Evolutionary conservation across 2,113 vertebrate species (phyloP), one percentile per base, ranked within the genome.

Genomic region (Carollia perspicillata): DNA sequence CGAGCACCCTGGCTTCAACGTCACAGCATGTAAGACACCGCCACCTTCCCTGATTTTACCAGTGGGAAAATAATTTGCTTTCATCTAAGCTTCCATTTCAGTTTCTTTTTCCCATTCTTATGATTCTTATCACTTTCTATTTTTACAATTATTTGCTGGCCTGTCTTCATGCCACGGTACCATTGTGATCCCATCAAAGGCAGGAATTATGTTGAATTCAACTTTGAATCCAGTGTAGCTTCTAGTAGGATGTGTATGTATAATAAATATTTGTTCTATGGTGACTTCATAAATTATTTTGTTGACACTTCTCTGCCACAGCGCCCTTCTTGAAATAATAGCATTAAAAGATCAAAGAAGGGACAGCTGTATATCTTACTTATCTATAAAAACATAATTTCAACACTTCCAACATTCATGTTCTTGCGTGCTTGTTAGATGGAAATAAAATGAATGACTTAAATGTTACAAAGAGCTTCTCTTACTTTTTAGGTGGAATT

Each of bases 241-340:
- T 71, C 55, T 26, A 9, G 77, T 23, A 84, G 37, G 23, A 95
- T 83, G 37, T 16, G 60, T 60, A 55, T 49, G 78, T 84, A 49
- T 65, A 86, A 75, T 83, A 95, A 80, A 89, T 93, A 93, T 65
- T 95, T 96, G 93, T 83, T 85, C 80, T 44, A 65, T 5, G 23
- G 86, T 93, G 87, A 95, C 78, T 92, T 95, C 75, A 84, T 86
- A 85, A 81, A 74, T 86, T 93, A 90, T 93, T 93, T 75, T 84
- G 30, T 49, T 95, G 71, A 77, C 12, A 68, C 13, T 75, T 84
- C 55, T 75, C 23, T 95, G 33, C 55, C 44, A 84, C 4, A 44
- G 60, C 84, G 58, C 37, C 58, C n/a, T 92, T 89, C 58, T 92
- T 47, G 55, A 95, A 87, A 84, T 80, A 84, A 84, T 10, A 30